Evolutionary conservation across 1,140 invertebrate genomes (phyloP).

Genomic region (Drosophila varians): DNA sequence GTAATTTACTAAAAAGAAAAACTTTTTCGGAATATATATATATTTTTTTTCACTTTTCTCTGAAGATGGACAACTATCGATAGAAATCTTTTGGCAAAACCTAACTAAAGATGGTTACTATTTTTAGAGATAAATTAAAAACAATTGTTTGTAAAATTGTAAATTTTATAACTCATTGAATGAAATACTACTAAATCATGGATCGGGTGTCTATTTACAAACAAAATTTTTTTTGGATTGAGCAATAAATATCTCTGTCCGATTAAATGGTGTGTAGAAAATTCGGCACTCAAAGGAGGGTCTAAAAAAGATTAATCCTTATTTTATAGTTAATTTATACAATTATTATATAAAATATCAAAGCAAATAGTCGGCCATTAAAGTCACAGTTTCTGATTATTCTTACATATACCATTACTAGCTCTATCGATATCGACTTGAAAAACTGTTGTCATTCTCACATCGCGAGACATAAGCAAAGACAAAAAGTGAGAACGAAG

Average conservation of each 20-base stretch:
- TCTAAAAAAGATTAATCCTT: too few species aligned
- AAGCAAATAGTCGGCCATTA: too few species aligned
- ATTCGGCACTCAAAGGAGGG: too few species aligned
- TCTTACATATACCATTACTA: background rate
- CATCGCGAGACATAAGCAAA: conserved; percentile 51
- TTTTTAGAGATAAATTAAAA: background rate
- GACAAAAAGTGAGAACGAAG: conserved; percentile 62
- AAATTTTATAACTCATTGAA: background rate
- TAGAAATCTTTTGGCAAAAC: background rate
- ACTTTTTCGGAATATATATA: conserved; percentile 22
- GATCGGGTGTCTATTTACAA: too few species aligned
- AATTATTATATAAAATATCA: too few species aligned
- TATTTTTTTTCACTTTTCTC: conserved; percentile 53
- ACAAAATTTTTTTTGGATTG: too few species aligned
- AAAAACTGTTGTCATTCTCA: conserved; percentile 61
- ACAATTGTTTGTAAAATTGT: background rate
- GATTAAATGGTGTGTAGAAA: too few species aligned
- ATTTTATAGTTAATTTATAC: too few species aligned
- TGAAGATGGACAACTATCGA: conserved; percentile 33
- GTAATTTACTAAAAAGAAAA: conserved; percentile 43
- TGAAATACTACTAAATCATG: background rate
- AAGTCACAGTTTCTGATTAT: conserved; percentile 1
- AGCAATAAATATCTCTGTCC: too few species aligned
- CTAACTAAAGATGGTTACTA: conserved; percentile 5
- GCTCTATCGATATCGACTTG: conserved; percentile 30